Percentiles rank a stretch among this genome's conserved stretches.
These are phyloP conservation scores for Koerneria pararmatus DNA, from an alignment of 2,888 invertebrate genomes.

Conservation along the genomic window DNA sequence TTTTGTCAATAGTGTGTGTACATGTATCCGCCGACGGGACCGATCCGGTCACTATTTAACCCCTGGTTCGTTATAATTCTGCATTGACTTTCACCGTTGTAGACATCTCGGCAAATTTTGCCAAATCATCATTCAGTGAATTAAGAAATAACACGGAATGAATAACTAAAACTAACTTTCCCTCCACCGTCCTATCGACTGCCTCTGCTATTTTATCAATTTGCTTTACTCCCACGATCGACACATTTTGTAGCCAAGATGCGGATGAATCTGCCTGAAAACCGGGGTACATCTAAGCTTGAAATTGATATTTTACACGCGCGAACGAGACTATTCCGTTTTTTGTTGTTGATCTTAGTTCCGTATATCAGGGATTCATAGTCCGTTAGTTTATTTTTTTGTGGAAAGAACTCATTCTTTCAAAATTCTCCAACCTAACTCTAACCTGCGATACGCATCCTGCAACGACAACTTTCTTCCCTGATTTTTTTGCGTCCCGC, in stretches of 20 bases:
- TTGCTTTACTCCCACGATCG: slow-evolving; percentile 95
- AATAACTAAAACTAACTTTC: background rate
- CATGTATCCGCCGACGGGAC: too few relatives aligned
- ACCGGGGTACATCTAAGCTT: background rate
- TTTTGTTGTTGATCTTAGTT: background rate
- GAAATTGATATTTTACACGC: background rate
- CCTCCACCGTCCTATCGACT: background rate
- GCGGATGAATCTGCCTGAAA: slow-evolving; percentile 66
- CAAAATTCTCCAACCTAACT: too few relatives aligned
- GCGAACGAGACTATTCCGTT: background rate
- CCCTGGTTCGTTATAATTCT: too few relatives aligned
- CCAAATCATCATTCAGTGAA: too few relatives aligned
- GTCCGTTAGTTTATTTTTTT: background rate
- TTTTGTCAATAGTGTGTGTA: too few relatives aligned
- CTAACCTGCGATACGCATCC: slow-evolving; percentile 85
- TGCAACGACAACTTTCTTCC: slow-evolving; percentile 75
- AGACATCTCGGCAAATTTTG: too few relatives aligned
- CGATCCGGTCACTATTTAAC: too few relatives aligned
- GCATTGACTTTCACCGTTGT: too few relatives aligned
- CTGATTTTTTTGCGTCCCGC: slow-evolving; percentile 31
- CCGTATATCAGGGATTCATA: background rate
- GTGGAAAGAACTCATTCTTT: background rate
- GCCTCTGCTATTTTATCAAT: slow-evolving; percentile 88
- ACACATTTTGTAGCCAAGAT: slow-evolving; percentile 69
- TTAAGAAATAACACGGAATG: too few relatives aligned